Base-by-base conservation (phyloP, 1,140 invertebrate species). In the Agraylea sexmaculata region DNA sequence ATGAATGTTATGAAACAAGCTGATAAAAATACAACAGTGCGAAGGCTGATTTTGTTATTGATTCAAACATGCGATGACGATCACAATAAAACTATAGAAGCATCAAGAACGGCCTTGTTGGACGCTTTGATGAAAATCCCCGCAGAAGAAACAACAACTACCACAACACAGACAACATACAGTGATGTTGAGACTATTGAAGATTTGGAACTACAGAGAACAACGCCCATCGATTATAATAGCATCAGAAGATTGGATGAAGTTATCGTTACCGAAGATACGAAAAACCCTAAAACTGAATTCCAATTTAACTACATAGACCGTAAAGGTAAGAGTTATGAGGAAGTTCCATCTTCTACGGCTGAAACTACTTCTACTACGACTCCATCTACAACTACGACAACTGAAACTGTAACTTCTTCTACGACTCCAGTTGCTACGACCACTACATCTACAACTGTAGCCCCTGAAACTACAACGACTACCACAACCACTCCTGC, bases 1-100 rank as follows among this genome's bases (percentile, higher is more conserved):
- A 80, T 81, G 69, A 73, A 75, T 41, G 77, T 83, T 4, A 86
- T 87, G 81, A 77, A 80, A 48, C 75, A 83, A 56, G 83, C 82
- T 2, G 76, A 80, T 50, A 75, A 71, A 40, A 85, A 85, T 54
- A 76, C 75, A 29, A 78, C 79, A 1, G 78, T 85, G 0, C 67
- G 78, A 38, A 72, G 81, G 32, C 57, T 87, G 11, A 76, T 87
- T 23, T 55, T 87, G 7, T 55, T 87, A 10, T 59, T 87, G 40
- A 80, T 87, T 8, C 80, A 75, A 46, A 80, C 81, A 36, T 83
- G 80, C 51, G 79, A 77, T 42, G 75, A 79, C 52, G 69, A 80
- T 58, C 62, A 80, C 51, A 65, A 78, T 57, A 72, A 74, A 57
- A 71, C 74, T 41, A 57, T 75, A 53, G 66, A 82, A 59, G 68